Base-by-base conservation (phyloP, 2,888 invertebrate species). In the Melieria picta region DNA sequence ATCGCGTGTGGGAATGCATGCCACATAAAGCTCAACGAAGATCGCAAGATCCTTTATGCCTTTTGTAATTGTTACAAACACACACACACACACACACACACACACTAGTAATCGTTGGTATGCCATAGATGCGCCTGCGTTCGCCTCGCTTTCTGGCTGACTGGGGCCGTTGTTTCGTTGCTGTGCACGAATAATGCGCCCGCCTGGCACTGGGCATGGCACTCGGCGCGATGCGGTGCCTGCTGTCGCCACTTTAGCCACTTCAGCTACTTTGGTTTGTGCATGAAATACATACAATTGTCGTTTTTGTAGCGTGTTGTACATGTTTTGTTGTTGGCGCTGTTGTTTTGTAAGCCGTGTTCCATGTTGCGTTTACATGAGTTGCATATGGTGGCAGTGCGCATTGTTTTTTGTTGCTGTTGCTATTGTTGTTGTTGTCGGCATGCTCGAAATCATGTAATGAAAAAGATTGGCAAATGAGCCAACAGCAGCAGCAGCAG, bases 171-270 rank as follows among this genome's bases (percentile, higher is more conserved):
- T 30, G 30, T 30, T 30, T 30, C 30, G 30, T 30, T 30, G 30
- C 30, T 30, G 3, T 30, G 30, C 30, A 30, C 30, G 61, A 56
- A 63, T 57, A 63, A 47, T 55, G 46, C 47, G 46, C 7, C 55
- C 47, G 7, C n/a, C 13, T 55, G 10, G 30, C 63, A 56, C 30
- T 30, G 30, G 30, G 30, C 30, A 30, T 30, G 30, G 30, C 30
- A 30, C 30, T 30, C 58, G 58, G 30, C 74, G 72, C 75, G 74
- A 74, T 76, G 74, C 83, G 83, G 79, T 79, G 82, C 81, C 83
- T 79, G 83, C 84, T 83, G 83, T 83, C 83, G 83, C 82, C 84
- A 77, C 76, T 78, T 77, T 61, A 68, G 66, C 63, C 72, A 72
- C 68, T 65, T 67, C 57, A 61, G 70, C 13, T 73, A 13, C 66